Evolutionary conservation across 2,888 invertebrate species (phyloP).

Genomic region (Drosophila anomalipes): DNA sequence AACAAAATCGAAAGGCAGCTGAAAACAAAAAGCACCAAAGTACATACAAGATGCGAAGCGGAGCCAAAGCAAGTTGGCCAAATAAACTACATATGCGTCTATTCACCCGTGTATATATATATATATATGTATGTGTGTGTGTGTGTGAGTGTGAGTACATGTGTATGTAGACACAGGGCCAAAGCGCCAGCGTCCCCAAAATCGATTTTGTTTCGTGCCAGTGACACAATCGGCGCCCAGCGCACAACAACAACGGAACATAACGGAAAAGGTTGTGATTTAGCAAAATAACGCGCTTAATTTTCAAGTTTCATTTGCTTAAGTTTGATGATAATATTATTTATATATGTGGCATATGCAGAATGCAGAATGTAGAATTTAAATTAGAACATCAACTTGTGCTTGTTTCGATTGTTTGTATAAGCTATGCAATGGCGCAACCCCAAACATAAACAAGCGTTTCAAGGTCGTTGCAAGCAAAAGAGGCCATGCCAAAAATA

Average conservation of each 20-base stretch:
- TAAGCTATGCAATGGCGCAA: slow-evolving; percentile 8
- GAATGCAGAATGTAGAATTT: not conserved
- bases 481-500: slow-evolving; percentile 55
- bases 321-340: slow-evolving; percentile 24
- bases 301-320: slow-evolving; percentile 5
- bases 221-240: slow-evolving; percentile 58
- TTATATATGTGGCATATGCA: not conserved
- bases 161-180: slow-evolving; percentile 42
- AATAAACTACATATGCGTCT: slow-evolving; percentile 29
- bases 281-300: not conserved
- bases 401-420: not conserved
- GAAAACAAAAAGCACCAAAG: slow-evolving; percentile 52
- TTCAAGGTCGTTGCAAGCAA: slow-evolving; percentile 72
- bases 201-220: slow-evolving; percentile 72
- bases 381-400: not conserved
- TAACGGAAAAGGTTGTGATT: slow-evolving; percentile 18
- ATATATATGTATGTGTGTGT: not conserved
- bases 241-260: slow-evolving; percentile 33
- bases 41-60: slow-evolving; percentile 40
- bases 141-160: slow-evolving; percentile 1
- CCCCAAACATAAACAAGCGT: slow-evolving; percentile 70
- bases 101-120: slow-evolving; percentile 1
- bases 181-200: slow-evolving; percentile 61
- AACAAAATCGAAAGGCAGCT: slow-evolving; percentile 74
- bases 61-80: slow-evolving; percentile 30